Percentiles rank a stretch among this genome's conserved stretches.
Conservation (phyloP, 1,140 invertebrate genomes). For the Schlechtendalia chinensis region DNA sequence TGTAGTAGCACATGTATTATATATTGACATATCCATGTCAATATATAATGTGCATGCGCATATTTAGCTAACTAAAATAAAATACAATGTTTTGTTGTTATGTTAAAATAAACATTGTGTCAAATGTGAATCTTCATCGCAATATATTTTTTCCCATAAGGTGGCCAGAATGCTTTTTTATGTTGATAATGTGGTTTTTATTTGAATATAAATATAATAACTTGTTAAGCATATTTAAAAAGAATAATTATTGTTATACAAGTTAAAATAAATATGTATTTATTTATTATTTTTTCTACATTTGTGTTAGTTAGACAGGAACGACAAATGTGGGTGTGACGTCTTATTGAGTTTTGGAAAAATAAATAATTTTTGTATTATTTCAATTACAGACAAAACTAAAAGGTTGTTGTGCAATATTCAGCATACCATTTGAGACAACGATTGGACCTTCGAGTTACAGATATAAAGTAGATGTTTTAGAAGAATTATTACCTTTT, state of each 20-base stretch:
- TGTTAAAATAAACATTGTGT: no score
- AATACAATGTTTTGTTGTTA: no score
- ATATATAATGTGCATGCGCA: no score
- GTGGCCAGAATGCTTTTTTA: no score
- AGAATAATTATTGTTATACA: background rate
- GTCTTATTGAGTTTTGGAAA: background rate
- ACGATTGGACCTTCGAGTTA: slow-evolving; percentile 16
- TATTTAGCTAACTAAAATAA: no score
- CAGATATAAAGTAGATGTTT: slow-evolving; percentile 34
- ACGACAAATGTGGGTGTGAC: background rate
- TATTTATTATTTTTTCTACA: background rate
- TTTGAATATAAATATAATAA: background rate
- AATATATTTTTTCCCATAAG: no score
- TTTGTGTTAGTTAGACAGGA: no score
- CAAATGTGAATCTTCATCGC: no score
- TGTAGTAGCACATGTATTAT: no score
- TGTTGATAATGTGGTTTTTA: no score
- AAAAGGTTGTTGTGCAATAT: slow-evolving; percentile 22
- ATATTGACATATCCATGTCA: no score
- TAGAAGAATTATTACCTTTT: background rate
- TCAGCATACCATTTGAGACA: slow-evolving; percentile 3
- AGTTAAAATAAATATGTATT: no score
- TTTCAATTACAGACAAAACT: background rate
- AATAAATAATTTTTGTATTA: background rate
- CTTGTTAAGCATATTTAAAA: background rate